Evolutionary conservation across 2,797 vertebrate genomes (phyloP), one percentile per base, ranked within the genome.

Genomic region (Denticeps clupeoides): DNA sequence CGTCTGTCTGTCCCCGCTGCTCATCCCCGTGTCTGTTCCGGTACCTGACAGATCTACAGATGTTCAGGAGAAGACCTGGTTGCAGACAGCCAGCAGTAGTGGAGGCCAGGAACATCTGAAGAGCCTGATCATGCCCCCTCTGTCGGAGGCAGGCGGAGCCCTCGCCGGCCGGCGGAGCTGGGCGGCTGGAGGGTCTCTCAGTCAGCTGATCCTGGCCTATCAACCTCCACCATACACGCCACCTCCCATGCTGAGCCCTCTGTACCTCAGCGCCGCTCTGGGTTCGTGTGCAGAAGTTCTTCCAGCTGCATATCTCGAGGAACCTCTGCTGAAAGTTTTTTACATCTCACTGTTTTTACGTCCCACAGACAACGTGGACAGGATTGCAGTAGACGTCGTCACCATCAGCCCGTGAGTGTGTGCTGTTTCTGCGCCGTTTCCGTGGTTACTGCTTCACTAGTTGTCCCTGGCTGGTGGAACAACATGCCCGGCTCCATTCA

Each of bases 331-430:
- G 24, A 6, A n/a, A 22, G 10, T 18, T 15, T 45, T 38, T 13
- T n/a, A n/a, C n/a, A n/a, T n/a, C n/a, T n/a, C n/a, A n/a, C n/a
- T n/a, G 18, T 44, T 45, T 23, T 31, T 25, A 31, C 26, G 38
- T 21, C 15, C 29, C 31, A 11, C 43, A 67, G 64, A 63, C 40
- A 29, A 22, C 24, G 45, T 68, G 37, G 57, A 69, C 5, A 57
- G 64, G 9, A 56, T 77, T 46, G 61, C 57, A 37, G 48, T 81
- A n/a, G 12, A 59, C 69, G 71, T 69, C 28, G 61, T 75, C 70
- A 77, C 56, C 57, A 66, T 79, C 45, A 58, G 83, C 55, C 82
- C 81, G 84, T 87, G 62, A 81, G 83, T 80, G n/a, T n/a, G n/a
- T n/a, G n/a, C n/a, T n/a, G n/a, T n/a, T n/a, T n/a, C n/a, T n/a